Percentiles rank a stretch among this genome's conserved stretches.
phyloP scores from a whole-genome alignment of 2,888 invertebrate species.

The Zeuzera pyrina region DNA sequence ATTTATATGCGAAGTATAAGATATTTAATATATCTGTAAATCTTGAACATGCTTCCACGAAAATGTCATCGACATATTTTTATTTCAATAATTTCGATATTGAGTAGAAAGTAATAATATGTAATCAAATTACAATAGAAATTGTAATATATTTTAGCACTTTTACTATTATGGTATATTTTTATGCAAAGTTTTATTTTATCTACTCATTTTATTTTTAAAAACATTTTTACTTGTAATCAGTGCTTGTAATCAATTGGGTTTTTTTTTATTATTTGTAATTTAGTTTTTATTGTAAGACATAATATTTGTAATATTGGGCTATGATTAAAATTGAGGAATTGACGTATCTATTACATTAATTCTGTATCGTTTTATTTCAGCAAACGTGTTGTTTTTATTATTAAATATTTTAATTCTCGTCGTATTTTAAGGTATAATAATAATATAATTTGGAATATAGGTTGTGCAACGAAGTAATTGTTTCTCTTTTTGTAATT shows the following conservation, averaged over 20 bases:
- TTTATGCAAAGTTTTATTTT: no score
- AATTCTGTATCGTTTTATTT: background rate
- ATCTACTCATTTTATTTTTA: no score
- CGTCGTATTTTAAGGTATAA: background rate
- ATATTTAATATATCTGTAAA: background rate
- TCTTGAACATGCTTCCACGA: background rate
- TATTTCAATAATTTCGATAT: background rate
- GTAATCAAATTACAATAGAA: no score
- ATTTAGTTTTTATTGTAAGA: no score
- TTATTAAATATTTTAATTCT: background rate
- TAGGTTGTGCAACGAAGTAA: constrained; percentile 49
- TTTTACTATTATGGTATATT: no score
- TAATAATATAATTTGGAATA: constrained; percentile 14
- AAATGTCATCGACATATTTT: constrained; percentile 1
- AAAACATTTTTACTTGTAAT: no score
- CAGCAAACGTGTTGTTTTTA: background rate
- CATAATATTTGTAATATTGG: constrained; percentile 12
- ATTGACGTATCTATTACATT: constrained; percentile 19
- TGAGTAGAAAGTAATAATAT: no score
- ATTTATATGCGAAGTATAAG: constrained; percentile 12
- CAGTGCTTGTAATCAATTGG: no score
- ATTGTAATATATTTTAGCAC: no score
- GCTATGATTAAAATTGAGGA: constrained; percentile 15
- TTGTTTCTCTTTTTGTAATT: constrained; percentile 17
- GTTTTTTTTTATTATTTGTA: no score